Base-by-base conservation (phyloP, 2,797 vertebrate genomes). In the Melanotaenia boesemani region DNA sequence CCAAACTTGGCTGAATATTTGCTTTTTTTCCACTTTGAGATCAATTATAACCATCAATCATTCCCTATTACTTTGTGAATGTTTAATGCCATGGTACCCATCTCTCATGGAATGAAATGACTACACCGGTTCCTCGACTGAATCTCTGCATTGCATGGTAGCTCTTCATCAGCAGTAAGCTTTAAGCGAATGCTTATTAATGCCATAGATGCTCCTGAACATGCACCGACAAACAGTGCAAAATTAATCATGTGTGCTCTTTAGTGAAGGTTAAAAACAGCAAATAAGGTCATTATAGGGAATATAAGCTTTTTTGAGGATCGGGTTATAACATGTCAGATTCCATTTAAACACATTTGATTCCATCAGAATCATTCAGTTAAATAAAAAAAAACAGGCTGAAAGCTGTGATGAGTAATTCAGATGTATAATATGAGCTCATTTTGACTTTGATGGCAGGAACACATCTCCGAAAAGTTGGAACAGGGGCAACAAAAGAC, bases 31-130 rank as follows among this genome's bases (percentile, higher is more conserved):
- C 48, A 66, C 26, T 13, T n/a, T 67, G 20, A 52, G 41, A 72
- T 80, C 65, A 75, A 28, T 75, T 70, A 60, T 34, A 58, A 58
- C 68, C 73, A 57, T 74, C 67, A 80, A 36, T 83, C 69, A 74
- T 63, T 79, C 61, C 26, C 50, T 9, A 4, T 62, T 37, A 58
- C n/a, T 74, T 12, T 28, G 74, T 79, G 9, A 61, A 77, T 80
- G 28, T 73, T 78, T 84, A 55, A 87, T 63, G 74, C n/a, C 0
- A 4, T 6, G 34, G 46, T 11, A 8, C 56, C 52, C 59, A 37
- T 80, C 60, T 69, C 56, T 57, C 30, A 56, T 37, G 24, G 16
- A n/a, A 32, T 50, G 44, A 68, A 46, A 32, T 50, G 44, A 68
- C 39, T 30, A 20, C 18, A 15, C 7, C 24, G 22, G 44, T 36